phyloP scores from a whole-genome alignment of 2,113 vertebrate species.

The Tenebrosternarchus preto region DNA sequence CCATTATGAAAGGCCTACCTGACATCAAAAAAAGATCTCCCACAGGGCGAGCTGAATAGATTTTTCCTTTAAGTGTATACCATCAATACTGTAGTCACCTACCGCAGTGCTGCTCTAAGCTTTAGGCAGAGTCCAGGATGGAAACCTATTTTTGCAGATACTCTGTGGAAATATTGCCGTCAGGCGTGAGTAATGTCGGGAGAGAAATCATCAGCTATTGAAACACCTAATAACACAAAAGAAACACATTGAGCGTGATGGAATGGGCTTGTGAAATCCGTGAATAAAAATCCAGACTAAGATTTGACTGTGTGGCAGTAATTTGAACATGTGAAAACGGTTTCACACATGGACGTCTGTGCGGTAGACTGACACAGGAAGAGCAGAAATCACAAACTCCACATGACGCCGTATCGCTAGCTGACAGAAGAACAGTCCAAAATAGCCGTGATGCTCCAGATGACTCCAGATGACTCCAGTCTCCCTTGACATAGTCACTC shows the following conservation, averaged over 20 bases:
- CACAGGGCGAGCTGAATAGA: constrained; percentile 11
- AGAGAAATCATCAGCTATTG: no score
- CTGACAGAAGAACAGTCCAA: neutral
- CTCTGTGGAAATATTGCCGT: no score
- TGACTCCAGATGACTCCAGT: neutral
- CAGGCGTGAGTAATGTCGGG: no score
- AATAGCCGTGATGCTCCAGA: no score
- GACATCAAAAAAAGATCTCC: constrained; percentile 7
- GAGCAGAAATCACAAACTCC: neutral
- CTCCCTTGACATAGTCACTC: neutral
- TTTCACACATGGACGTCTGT: neutral
- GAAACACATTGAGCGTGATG: no score
- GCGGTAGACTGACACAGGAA: constrained; percentile 7
- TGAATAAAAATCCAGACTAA: neutral
- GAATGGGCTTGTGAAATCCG: no score
- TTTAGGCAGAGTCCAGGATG: neutral
- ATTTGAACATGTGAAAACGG: neutral
- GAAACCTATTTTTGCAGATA: neutral
- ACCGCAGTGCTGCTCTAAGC: neutral
- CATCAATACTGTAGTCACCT: neutral
- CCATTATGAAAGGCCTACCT: neutral
- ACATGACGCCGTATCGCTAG: neutral
- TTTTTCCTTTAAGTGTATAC: constrained; percentile 6
- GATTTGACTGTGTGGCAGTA: neutral
- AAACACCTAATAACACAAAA: no score